phyloP scores from a whole-genome alignment of 2,888 invertebrate genomes.

The Choristoneura rosaceana region DNA sequence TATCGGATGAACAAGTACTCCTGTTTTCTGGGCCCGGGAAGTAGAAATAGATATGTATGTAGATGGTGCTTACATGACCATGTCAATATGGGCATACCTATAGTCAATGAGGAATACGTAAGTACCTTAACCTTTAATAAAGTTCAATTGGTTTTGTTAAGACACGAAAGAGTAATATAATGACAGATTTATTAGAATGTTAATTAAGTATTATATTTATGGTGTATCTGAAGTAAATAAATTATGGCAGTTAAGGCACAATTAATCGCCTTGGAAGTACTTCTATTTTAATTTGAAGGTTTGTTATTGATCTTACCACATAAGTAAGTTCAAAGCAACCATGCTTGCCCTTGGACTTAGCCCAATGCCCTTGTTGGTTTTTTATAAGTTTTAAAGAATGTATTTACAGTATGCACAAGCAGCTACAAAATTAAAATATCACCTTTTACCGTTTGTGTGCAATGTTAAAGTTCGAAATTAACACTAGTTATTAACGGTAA shows the following conservation, averaged over 20 bases:
- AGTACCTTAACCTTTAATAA: too few species aligned
- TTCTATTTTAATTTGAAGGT: constrained; percentile 24
- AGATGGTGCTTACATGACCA: too few species aligned
- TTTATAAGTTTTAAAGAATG: background rate
- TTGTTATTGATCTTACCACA: constrained; percentile 23
- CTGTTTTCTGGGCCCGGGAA: background rate
- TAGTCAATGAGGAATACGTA: too few species aligned
- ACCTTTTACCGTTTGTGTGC: background rate
- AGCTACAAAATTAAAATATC: background rate
- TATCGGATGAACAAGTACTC: background rate
- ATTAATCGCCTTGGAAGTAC: constrained; percentile 22
- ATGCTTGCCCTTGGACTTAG: constrained; percentile 10
- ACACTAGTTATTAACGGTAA: background rate
- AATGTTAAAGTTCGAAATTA: background rate
- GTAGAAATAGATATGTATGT: background rate
- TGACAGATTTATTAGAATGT: background rate
- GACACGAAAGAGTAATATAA: background rate
- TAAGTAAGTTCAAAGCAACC: constrained; percentile 4
- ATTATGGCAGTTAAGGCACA: constrained; percentile 20
- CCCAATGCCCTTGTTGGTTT: constrained; percentile 13
- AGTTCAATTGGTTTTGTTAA: background rate
- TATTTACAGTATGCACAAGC: background rate
- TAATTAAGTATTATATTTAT: background rate
- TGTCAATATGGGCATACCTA: too few species aligned
- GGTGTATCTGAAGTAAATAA: background rate